Conservation (phyloP, 2,113 vertebrate species). For the Myodes glareolus region DNA sequence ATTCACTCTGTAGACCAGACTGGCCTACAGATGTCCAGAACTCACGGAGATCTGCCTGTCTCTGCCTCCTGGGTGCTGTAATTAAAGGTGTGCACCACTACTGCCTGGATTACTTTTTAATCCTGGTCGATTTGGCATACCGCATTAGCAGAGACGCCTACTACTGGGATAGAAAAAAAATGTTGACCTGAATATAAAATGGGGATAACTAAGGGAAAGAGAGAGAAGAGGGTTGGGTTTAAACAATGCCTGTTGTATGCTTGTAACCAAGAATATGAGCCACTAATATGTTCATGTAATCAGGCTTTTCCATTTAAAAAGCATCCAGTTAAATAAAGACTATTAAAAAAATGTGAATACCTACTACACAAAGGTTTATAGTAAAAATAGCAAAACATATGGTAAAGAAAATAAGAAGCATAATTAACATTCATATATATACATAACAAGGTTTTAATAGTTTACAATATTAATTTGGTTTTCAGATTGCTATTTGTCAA, state of each 20-base stretch:
- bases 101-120: no score
- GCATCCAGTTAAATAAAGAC: neutral
- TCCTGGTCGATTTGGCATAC: no score
- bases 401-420: neutral
- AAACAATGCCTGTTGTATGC: neutral
- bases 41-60: fast-evolving
- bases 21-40: no score
- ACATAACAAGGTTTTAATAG: neutral
- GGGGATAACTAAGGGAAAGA: neutral
- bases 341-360: neutral
- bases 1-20: no score
- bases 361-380: neutral
- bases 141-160: no score
- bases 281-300: neutral
- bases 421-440: neutral
- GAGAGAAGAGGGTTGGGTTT: neutral
- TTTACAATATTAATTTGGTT: neutral
- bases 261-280: neutral
- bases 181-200: neutral
- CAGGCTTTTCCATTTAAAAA: neutral
- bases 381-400: neutral
- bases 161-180: neutral
- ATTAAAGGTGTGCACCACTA: no score
- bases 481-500: neutral
- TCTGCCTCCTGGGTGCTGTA: no score